phyloP scores from a whole-genome alignment of 2,888 invertebrate species.

The Pemphredon lugubris region DNA sequence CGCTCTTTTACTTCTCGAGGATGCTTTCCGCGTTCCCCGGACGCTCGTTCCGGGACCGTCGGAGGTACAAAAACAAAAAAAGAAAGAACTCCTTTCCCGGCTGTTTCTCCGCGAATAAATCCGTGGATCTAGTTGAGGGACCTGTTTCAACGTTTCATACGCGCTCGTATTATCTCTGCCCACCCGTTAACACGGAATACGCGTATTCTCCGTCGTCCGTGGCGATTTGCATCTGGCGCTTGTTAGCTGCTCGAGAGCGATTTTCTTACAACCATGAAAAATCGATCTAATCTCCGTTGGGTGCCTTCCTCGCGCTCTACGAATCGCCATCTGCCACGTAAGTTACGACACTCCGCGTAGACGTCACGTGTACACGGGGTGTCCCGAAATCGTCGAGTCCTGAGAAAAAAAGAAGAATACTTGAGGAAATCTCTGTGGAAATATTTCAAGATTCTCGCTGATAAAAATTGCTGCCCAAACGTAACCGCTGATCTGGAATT shows the following conservation, averaged over 20 bases:
- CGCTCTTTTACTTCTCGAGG: conserved; percentile 9
- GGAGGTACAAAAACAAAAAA: no score
- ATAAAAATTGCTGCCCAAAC: no score
- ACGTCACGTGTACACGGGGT: conserved; percentile 39
- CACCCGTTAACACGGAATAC: conserved; percentile 42
- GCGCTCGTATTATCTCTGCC: conserved; percentile 29
- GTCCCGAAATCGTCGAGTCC: no score
- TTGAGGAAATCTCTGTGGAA: no score
- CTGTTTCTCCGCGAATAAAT: background rate
- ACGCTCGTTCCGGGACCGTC: background rate
- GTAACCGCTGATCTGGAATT: no score
- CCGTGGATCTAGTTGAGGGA: conserved; percentile 43
- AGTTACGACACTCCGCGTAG: conserved; percentile 69
- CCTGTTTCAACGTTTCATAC: conserved; percentile 30
- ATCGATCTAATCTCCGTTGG: conserved; percentile 75
- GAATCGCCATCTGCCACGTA: conserved; percentile 73
- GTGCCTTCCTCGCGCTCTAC: conserved; percentile 58
- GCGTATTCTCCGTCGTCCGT: conserved; percentile 25
- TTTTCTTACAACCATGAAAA: conserved; percentile 75
- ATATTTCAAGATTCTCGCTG: no score
- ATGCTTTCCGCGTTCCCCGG: conserved; percentile 8
- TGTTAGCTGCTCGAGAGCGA: conserved; percentile 71
- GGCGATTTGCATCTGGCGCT: conserved; percentile 77
- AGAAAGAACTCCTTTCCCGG: background rate
- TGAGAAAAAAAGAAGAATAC: no score